Conservation (phyloP, 1,140 invertebrate species). For the Chironomus striatipennis region DNA sequence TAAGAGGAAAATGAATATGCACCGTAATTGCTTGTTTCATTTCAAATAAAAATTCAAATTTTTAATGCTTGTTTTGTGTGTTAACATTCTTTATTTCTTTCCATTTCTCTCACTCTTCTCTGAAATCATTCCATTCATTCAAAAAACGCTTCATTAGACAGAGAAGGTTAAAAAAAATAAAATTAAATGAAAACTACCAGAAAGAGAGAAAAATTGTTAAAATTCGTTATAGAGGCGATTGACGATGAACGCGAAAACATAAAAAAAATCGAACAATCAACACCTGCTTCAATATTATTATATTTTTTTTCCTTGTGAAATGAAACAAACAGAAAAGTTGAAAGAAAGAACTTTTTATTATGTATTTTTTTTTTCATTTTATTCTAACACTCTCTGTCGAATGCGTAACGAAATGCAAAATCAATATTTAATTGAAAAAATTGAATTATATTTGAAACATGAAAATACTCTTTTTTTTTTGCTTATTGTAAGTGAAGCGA, state of each 20-base stretch:
- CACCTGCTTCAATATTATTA: constrained; percentile 8
- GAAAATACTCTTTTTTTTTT: not conserved
- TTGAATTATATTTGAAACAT: constrained; percentile 2
- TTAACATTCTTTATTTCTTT: not conserved
- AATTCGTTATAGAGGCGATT: constrained; percentile 8
- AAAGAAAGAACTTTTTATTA: not conserved
- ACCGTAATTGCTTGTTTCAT: not conserved
- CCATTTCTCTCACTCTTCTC: no score
- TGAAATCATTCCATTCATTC: no score
- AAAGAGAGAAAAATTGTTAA: not conserved
- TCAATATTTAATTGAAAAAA: constrained; percentile 15
- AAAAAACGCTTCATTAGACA: no score
- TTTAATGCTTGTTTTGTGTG: not conserved
- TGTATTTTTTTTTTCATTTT: not conserved
- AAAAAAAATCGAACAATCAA: not conserved
- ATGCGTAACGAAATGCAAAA: constrained; percentile 12
- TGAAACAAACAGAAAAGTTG: not conserved
- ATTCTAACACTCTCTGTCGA: not conserved
- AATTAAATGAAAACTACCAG: not conserved
- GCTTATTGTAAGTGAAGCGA: not conserved
- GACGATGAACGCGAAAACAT: constrained; percentile 4
- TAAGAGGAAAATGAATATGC: not conserved
- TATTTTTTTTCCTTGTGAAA: not conserved
- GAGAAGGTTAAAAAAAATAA: not conserved
- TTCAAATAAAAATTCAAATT: constrained; percentile 5